Percentiles rank a stretch among this genome's conserved stretches.
Conservation (phyloP, 1,140 invertebrate genomes). For the Palaemon carinicauda region DNA sequence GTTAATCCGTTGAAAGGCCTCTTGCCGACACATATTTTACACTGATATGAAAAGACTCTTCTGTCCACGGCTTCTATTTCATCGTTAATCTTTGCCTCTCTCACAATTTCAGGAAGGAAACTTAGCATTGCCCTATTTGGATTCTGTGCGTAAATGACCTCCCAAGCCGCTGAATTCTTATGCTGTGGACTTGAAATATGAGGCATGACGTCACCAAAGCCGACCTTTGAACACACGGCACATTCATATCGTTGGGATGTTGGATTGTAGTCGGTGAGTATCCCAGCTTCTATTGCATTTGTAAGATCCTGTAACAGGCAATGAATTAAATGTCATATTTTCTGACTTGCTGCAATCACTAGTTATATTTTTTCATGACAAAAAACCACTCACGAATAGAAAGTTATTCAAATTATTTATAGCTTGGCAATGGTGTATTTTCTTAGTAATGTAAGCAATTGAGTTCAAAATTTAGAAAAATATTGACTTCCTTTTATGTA, state of each 20-base stretch:
- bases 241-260: not conserved
- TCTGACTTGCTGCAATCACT: too few relatives aligned
- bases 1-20: conserved; percentile 7
- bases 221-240: not conserved
- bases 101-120: not conserved
- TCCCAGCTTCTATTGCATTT: not conserved
- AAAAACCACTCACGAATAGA: too few relatives aligned
- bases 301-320: too few relatives aligned
- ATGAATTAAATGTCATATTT: too few relatives aligned
- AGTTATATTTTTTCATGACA: too few relatives aligned
- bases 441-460: too few relatives aligned
- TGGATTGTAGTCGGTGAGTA: not conserved
- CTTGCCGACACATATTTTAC: conserved; percentile 3
- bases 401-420: too few relatives aligned
- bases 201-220: not conserved
- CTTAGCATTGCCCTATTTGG: not conserved
- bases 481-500: too few relatives aligned
- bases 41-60: not conserved
- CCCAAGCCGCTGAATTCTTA: conserved; percentile 9
- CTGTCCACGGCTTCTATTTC: not conserved
- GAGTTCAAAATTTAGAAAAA: too few relatives aligned
- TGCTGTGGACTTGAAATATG: not conserved
- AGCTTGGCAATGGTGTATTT: too few relatives aligned
- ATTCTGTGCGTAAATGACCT: not conserved
- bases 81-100: not conserved